A percentile compares a stretch with the other conserved stretches of the same genome.
Evolutionary conservation across 2,888 invertebrate genomes (phyloP).

Genomic region (Himalopsyche tibetana): DNA sequence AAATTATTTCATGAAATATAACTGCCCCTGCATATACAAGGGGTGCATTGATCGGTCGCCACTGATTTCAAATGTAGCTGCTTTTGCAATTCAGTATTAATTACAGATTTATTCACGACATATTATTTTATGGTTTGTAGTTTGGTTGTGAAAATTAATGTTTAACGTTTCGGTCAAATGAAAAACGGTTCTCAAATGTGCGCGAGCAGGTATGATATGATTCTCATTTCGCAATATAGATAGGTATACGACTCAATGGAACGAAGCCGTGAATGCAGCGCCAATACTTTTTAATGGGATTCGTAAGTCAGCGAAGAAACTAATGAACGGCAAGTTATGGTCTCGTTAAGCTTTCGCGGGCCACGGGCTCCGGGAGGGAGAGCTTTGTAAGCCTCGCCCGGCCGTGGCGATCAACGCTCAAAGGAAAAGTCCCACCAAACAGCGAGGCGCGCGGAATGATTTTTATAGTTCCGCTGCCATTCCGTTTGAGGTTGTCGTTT

Average conservation of each 20-base stretch:
- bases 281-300: conserved; percentile 56
- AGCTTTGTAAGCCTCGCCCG: background rate
- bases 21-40: too few species aligned
- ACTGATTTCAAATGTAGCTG: too few species aligned
- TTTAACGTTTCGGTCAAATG: background rate
- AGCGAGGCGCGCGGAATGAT: background rate
- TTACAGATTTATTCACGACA: too few species aligned
- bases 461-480: background rate
- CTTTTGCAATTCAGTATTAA: too few species aligned
- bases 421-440: background rate
- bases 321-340: conserved; percentile 55
- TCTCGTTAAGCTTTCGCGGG: conserved; percentile 11
- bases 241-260: background rate
- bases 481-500: conserved; percentile 22
- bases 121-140: background rate
- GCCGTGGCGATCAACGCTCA: background rate
- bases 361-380: background rate
- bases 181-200: background rate
- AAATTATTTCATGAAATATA: too few species aligned
- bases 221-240: background rate
- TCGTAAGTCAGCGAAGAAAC: conserved; percentile 49
- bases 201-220: background rate
- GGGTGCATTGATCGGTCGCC: too few species aligned
- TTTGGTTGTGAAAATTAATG: background rate
- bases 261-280: conserved; percentile 45